Evolutionary conservation across 2,888 invertebrate species (phyloP).

Genomic region (Heliothis peltigera): DNA sequence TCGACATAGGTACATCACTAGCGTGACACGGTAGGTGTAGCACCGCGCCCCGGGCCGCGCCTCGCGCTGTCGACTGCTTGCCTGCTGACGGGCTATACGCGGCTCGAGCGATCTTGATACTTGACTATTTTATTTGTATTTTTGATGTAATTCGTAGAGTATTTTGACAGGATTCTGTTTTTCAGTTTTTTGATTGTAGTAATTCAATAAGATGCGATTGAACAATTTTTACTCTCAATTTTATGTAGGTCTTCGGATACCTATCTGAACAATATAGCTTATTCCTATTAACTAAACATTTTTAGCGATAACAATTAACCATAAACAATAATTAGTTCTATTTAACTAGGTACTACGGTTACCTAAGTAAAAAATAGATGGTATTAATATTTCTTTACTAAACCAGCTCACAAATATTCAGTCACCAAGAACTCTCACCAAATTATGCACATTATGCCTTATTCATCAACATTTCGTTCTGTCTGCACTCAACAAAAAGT

Average conservation of each 20-base stretch:
- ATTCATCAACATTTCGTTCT: conserved; percentile 43
- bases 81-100: conserved; percentile 70
- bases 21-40: conserved; percentile 49
- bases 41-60: conserved; percentile 71
- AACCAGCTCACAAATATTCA: background rate
- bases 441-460: conserved; percentile 40
- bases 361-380: background rate
- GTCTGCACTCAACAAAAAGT: conserved; percentile 36
- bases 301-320: no score
- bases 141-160: background rate
- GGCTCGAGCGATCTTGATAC: conserved; percentile 70
- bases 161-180: background rate
- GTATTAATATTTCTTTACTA: background rate
- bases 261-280: no score
- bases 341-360: no score
- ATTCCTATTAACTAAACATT: no score
- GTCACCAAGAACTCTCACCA: conserved; percentile 12
- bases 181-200: background rate
- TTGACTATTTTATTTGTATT: conserved; percentile 34
- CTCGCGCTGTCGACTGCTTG: conserved; percentile 73
- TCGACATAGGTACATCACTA: conserved; percentile 26
- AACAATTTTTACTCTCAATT: no score
- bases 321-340: no score
- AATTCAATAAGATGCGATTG: no score
- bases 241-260: no score